phyloP scores from a whole-genome alignment of 2,113 vertebrate species.

The Cariama cristata region DNA sequence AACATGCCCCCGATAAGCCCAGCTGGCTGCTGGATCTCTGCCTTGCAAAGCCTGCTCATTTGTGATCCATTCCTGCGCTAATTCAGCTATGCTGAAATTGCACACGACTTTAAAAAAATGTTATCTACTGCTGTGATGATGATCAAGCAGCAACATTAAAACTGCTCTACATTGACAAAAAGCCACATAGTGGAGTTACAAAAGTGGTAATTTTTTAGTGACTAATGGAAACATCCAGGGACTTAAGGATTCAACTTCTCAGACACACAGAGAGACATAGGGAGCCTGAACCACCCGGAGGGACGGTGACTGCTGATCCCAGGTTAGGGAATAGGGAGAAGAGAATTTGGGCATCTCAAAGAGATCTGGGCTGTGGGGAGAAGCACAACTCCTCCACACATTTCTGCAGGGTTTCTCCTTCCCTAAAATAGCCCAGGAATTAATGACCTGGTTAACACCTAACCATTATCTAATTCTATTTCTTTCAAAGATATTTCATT shows the following conservation, averaged over 20 bases:
- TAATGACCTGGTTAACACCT: slow-evolving; percentile 28
- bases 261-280: background rate
- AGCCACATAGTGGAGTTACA: background rate
- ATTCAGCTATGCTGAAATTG: background rate
- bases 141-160: background rate
- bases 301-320: background rate
- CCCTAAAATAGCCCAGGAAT: slow-evolving; percentile 41
- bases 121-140: slow-evolving; percentile 11
- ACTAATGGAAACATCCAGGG: background rate
- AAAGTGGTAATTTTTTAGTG: background rate
- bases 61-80: background rate
- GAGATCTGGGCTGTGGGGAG: background rate
- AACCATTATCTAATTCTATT: background rate
- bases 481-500: background rate
- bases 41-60: background rate
- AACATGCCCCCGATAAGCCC: background rate
- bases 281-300: background rate
- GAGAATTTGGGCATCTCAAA: background rate
- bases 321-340: background rate
- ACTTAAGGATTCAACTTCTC: background rate
- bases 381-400: background rate
- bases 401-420: background rate
- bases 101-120: background rate
- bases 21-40: background rate
- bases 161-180: background rate